Base-by-base conservation (phyloP, 2,797 vertebrate genomes). In the Notolabrus celidotus region DNA sequence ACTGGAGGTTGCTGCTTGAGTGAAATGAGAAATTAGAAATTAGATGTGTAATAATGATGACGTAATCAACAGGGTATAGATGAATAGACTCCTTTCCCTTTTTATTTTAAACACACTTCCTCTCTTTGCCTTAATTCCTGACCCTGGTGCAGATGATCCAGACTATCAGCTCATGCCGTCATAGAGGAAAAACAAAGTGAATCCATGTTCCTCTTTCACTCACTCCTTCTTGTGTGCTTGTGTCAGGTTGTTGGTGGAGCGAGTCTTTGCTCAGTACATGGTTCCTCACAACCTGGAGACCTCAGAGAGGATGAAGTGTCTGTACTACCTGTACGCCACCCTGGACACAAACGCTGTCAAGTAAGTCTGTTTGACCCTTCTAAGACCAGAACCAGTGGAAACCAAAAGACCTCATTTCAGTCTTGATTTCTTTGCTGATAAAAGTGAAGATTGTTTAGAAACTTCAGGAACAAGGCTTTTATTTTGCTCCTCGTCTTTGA, bases 211-310 rank as follows among this genome's bases (percentile, higher is more conserved):
- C 3, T 29, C 20, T 1, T 47, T 50, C 29, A 5, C 17, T 20
- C 10, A 19, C 49, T 49, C n/a, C 70, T 58, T 25, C 7, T 0
- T 0, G 10, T 68, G 20, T 29, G 1, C 17, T 2, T 50, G 0
- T 51, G 0, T 51, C 87, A 99, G 98, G 77, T 89, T 99, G 88
- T 94, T 99, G 70, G 98, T 99, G 71, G 98, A 99, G 89, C 94
- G 96, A 5, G 97, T 99, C 74, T 99, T 99, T 89, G 97, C 98
- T 59, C 97, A 99, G 71, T 99, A 97, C 74, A 98, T 99, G 96
- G 98, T 99, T 22, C 98, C 98, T 84, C 97, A 98, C 88, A 99
- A 97, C 88, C 88, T 99, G 92, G 97, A 98, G 82, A 99, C 97
- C 10, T 85, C 95, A 0, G 97, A 99, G 74, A 92, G 96, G 74